A percentile compares a stretch with the other conserved stretches of the same genome.
Conservation (phyloP, 2,888 invertebrate genomes). For the Nesidiocoris tenuis region DNA sequence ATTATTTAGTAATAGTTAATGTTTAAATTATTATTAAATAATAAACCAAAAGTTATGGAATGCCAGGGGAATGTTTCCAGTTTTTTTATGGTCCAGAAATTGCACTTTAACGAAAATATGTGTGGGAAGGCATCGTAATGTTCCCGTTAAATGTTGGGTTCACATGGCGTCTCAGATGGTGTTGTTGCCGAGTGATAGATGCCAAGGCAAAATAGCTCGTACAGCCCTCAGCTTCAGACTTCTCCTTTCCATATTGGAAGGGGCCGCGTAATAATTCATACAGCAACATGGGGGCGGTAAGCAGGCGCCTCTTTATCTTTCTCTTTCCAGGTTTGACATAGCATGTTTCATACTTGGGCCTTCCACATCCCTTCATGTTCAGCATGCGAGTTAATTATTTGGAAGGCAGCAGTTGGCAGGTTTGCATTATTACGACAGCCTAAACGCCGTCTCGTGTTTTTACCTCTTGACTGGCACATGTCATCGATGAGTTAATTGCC, state of each 20-base stretch:
- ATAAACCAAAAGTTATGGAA: too few relatives aligned
- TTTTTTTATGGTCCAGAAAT: too few relatives aligned
- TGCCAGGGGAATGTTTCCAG: too few relatives aligned
- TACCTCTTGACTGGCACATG: not conserved
- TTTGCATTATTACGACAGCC: not conserved
- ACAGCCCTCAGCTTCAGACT: not conserved
- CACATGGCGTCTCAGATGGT: not conserved
- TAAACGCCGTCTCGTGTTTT: not conserved
- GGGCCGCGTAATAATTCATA: not conserved
- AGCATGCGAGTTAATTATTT: not conserved
- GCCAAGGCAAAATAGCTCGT: not conserved
- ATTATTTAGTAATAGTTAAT: too few relatives aligned
- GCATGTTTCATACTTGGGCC: not conserved
- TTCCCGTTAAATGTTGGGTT: too few relatives aligned
- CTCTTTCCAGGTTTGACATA: not conserved
- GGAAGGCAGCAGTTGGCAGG: not conserved
- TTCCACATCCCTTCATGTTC: not conserved
- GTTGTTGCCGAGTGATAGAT: not conserved
- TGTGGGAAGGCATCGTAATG: not conserved
- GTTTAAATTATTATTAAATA: too few relatives aligned
- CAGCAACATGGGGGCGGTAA: not conserved
- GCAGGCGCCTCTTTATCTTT: not conserved
- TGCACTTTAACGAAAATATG: not conserved
- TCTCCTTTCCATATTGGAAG: not conserved
- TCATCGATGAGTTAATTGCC: not conserved